Percentiles rank a stretch among this genome's conserved stretches.
Evolutionary conservation across 1,140 invertebrate species (phyloP).

Genomic region (Microplitis mediator): DNA sequence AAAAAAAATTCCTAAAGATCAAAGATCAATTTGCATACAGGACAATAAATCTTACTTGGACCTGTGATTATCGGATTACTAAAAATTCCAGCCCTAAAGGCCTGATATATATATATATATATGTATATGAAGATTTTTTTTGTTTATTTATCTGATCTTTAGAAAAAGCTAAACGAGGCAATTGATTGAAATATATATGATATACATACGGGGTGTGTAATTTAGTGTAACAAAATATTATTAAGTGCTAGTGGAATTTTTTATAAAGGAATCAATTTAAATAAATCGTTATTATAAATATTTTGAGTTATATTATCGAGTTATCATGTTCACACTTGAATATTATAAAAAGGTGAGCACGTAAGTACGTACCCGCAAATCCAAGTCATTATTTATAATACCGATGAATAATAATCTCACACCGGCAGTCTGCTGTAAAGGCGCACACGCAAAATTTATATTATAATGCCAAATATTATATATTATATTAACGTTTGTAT

Average conservation of each 20-base stretch:
- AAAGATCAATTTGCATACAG: too few relatives aligned
- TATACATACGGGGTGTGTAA: background rate
- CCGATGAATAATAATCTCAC: background rate
- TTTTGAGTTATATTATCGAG: conserved; percentile 17
- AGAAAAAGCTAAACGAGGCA: too few relatives aligned
- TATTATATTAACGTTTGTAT: background rate
- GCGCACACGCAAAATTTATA: background rate
- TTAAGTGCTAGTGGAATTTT: background rate
- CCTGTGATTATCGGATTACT: too few relatives aligned
- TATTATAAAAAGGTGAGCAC: conserved; percentile 14
- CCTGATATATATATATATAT: too few relatives aligned
- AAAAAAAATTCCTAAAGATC: background rate
- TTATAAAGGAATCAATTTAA: conserved; percentile 5
- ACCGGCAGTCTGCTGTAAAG: background rate
- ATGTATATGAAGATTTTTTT: too few relatives aligned
- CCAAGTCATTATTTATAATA: conserved; percentile 26
- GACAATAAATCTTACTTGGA: too few relatives aligned
- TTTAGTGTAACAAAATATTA: background rate
- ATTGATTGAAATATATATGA: background rate
- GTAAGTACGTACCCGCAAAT: background rate
- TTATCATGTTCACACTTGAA: conserved; percentile 29
- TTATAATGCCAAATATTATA: background rate
- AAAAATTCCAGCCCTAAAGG: too few relatives aligned
- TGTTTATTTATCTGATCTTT: too few relatives aligned
- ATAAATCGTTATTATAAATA: conserved; percentile 19